Conservation (phyloP, 2,888 invertebrate genomes). For the Melanotus villosus region DNA sequence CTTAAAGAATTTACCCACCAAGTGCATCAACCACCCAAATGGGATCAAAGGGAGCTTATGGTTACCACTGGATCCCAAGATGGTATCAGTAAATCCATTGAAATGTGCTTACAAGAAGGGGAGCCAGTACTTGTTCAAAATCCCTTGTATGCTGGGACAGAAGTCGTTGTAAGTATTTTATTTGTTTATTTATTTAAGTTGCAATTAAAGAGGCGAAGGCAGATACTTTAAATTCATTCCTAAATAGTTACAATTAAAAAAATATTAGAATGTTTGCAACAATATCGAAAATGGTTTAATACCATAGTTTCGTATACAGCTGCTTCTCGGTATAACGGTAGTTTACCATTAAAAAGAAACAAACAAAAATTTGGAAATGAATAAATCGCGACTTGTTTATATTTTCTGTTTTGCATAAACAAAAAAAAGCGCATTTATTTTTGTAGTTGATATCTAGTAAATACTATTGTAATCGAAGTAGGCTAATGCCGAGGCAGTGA, state of each 20-base stretch:
- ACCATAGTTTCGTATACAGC: no score
- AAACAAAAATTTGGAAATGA: no score
- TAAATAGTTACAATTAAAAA: no score
- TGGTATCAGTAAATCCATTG: conserved; percentile 81
- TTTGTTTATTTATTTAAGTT: not conserved
- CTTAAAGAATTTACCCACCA: conserved; percentile 76
- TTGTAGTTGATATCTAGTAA: not conserved
- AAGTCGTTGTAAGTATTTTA: conserved; percentile 73
- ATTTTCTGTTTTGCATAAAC: not conserved
- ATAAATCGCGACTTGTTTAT: no score
- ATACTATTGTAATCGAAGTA: conserved; percentile 13
- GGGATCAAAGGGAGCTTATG: conserved; percentile 75
- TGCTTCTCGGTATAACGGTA: no score
- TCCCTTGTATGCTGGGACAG: conserved; percentile 80
- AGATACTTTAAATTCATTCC: no score
- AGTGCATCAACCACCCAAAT: conserved; percentile 77
- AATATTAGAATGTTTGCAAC: no score
- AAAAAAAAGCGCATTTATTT: not conserved
- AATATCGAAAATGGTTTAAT: no score
- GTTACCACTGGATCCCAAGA: conserved; percentile 85
- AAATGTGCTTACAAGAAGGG: conserved; percentile 78
- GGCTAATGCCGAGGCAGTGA: conserved; percentile 8
- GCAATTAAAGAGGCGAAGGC: not conserved
- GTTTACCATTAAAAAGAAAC: no score
- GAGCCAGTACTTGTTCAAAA: conserved; percentile 81